Base-by-base conservation (phyloP, 2,113 vertebrate species). In the Thryonomys swinderianus region DNA sequence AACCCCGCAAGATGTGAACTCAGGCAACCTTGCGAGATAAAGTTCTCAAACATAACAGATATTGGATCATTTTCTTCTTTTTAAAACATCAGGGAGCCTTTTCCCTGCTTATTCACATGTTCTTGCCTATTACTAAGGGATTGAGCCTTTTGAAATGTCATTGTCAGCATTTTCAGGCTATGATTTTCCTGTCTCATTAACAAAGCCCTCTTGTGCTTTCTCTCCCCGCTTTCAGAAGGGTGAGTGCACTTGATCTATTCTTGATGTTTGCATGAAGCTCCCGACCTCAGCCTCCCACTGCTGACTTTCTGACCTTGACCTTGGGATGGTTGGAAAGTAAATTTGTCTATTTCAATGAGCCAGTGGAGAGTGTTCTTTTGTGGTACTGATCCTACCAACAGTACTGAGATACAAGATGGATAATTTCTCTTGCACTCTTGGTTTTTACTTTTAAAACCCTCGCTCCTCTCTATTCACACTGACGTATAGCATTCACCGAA, bases 131-230 rank as follows among this genome's bases (percentile, higher is more conserved):
- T 96, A 88, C 87, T 95, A 88, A 95, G 96, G 79, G 6, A 21
- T 53, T 5, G 67, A 76, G 88, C 1, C 84, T 84, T 96, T 91
- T 95, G 94, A 97, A 97, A 94, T 96, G 96, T 98, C 96, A 97
- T 64, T 96, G 96, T 96, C 96, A 97, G 96, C 97, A 96, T 84
- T 97, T 97, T 95, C 91, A 98, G 89, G 79, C 97, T 97, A 96
- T 98, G 97, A 98, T 98, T 97, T 97, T 96, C 96, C 97, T 98
- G 96, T 97, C 97, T 97, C 95, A 95, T 96, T 95, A 96, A 97
- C 90, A 97, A 97, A 98, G 94, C 32, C 59, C 86, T 97, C 91
- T 94, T 96, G 84, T 96, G 76, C 96, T 94, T 97, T 94, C 85
- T 81, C 88, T 91, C 91, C 73, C 12, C 40, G 67, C 81, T 95